Evolutionary conservation across 1,140 invertebrate species (phyloP).

Genomic region (Cyrtorhinus lividipennis): DNA sequence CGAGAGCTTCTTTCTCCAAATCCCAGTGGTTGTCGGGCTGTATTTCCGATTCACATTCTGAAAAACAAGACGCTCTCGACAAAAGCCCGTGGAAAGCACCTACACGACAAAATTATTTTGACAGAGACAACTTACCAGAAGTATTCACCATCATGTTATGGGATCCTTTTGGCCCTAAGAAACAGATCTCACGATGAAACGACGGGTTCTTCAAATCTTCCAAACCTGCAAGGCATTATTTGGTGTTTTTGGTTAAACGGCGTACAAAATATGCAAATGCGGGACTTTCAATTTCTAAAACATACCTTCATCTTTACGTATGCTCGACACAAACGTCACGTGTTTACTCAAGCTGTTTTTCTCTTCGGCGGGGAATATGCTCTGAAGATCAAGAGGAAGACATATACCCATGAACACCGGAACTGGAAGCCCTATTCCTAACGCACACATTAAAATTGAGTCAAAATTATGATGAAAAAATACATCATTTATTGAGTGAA

Average conservation of each 20-base stretch:
- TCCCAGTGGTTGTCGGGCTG: constrained; percentile 8
- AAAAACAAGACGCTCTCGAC: background rate
- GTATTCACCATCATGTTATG: constrained; percentile 21
- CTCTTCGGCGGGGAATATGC: constrained; percentile 43
- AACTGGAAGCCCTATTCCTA: constrained; percentile 7
- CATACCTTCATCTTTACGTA: constrained; percentile 11
- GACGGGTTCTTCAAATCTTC: constrained; percentile 19
- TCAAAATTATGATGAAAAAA: no score
- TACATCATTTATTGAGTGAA: no score
- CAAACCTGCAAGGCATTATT: constrained; percentile 13
- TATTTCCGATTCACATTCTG: constrained; percentile 14
- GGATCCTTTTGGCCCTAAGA: constrained; percentile 12
- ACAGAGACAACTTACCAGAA: constrained; percentile 17
- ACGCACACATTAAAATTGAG: no score
- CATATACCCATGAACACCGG: constrained; percentile 57
- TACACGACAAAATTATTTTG: background rate
- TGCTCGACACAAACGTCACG: constrained; percentile 16
- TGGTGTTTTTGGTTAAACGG: background rate
- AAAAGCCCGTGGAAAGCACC: background rate
- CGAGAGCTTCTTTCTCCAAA: constrained; percentile 20
- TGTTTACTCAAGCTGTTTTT: constrained; percentile 9
- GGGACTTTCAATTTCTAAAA: background rate
- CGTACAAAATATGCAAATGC: no score
- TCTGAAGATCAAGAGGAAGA: constrained; percentile 49
- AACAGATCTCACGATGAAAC: constrained; percentile 20